phyloP scores from a whole-genome alignment of 2,888 invertebrate genomes.

The Tetragonula carbonaria region DNA sequence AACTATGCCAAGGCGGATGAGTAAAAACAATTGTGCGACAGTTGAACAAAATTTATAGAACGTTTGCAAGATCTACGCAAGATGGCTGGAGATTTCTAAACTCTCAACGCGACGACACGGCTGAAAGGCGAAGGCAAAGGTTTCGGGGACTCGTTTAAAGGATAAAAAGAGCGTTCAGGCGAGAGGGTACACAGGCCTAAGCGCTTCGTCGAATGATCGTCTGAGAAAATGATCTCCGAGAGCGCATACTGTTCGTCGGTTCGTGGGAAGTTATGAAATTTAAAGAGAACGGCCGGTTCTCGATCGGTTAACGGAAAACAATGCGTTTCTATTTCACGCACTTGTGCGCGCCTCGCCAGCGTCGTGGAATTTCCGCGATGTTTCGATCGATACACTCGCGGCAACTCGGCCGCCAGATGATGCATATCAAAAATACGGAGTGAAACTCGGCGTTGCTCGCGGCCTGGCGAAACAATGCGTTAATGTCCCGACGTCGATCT shows the following conservation, averaged over 20 bases:
- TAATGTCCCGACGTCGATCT: conserved; percentile 44
- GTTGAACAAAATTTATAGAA: too few relatives aligned
- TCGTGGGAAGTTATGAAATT: conserved; percentile 65
- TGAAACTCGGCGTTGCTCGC: conserved; percentile 1
- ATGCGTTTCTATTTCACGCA: conserved; percentile 62
- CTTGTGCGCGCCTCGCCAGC: conserved; percentile 44
- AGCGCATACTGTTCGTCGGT: neutral
- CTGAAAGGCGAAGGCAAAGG: too few relatives aligned
- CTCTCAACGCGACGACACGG: too few relatives aligned
- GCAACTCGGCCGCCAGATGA: conserved; percentile 34
- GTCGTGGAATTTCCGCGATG: conserved; percentile 54
- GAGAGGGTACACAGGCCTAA: neutral
- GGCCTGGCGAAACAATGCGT: conserved; percentile 42
- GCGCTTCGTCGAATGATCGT: neutral
- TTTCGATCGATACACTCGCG: conserved; percentile 30
- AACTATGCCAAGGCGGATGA: neutral
- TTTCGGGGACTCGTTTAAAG: neutral
- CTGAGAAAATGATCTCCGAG: neutral
- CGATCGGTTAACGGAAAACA: conserved; percentile 45
- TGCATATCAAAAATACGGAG: conserved; percentile 53
- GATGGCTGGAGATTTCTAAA: too few relatives aligned
- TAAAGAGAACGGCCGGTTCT: conserved; percentile 22
- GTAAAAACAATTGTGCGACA: neutral
- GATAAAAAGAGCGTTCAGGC: neutral
- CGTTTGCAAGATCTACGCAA: too few relatives aligned